Evolutionary conservation across 2,888 invertebrate species (phyloP), one percentile per base, ranked within the genome.

Genomic region (Caenorhabditis sinica): DNA sequence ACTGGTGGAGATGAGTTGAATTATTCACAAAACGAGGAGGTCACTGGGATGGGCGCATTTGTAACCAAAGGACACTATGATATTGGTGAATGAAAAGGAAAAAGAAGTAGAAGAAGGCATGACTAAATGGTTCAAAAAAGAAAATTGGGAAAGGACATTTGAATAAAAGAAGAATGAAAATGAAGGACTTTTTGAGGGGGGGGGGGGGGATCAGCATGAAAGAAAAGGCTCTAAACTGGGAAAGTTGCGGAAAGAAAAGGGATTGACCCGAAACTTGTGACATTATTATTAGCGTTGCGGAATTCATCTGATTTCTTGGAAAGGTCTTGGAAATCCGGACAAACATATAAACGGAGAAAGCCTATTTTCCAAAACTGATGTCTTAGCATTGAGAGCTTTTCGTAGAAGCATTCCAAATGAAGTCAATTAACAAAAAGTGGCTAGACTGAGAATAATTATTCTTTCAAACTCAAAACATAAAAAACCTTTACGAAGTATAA

Each of bases 41-140:
- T 49, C 66, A 36, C 23, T 23, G 43, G 72, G 63, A 71, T 40
- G 79, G 43, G 79, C 56, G 4, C 80, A 80, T 80, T 80, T 80
- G 71, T 72, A 80, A 72, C 72, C 71, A 79, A 76, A 66, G 68
- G 68, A 66, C 66, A 76, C 68, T 61, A 71, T 69, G 71, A 77
- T 69, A 77, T 69, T 77, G 58, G 66, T 63, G 63, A 25, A 65
- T 60, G 53, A 56, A 56, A 49, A 49, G 49, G 49, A 49, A 49
- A 45, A 45, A 17, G 45, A 33, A 6, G 40, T 11, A 23, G 51
- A 49, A 20, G 11, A 20, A 20, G 11, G 20, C 23, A 51, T 45
- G 66, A 45, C 53, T 63, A 63, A 61, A 63, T 63, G 63, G 40
- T 60, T 6, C 1, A 28, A 49, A 36, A 28, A 61, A 9, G 45